Evolutionary conservation across 1,140 invertebrate genomes (phyloP).

Genomic region (Chionoecetes opilio): DNA sequence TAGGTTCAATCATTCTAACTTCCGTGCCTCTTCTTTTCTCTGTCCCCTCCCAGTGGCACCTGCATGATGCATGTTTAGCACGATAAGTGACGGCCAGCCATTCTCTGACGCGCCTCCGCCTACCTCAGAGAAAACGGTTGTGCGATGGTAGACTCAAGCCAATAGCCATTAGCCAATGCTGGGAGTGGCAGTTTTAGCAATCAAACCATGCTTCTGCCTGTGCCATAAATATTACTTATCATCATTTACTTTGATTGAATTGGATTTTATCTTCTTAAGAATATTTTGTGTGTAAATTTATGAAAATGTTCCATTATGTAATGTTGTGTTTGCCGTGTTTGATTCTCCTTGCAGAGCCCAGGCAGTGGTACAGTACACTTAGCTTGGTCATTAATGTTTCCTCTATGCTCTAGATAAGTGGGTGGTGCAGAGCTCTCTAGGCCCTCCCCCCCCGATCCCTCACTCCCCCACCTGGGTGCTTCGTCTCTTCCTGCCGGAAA

Average conservation of each 20-base stretch:
- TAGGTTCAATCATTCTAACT: neutral
- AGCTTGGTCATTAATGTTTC: slow-evolving; percentile 69
- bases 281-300: neutral
- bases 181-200: slow-evolving; percentile 63
- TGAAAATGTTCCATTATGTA: neutral
- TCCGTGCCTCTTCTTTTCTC: slow-evolving; percentile 47
- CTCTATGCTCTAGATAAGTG: slow-evolving; percentile 71
- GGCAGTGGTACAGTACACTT: slow-evolving; percentile 65
- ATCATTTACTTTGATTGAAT: neutral
- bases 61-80: slow-evolving; percentile 76
- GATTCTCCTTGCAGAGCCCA: neutral
- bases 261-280: neutral
- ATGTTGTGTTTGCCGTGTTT: neutral
- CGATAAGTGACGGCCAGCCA: slow-evolving; percentile 48
- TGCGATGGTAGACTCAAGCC: slow-evolving; percentile 63
- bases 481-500: neutral
- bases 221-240: slow-evolving; percentile 15
- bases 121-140: slow-evolving; percentile 50
- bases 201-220: slow-evolving; percentile 64
- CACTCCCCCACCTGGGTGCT: slow-evolving; percentile 30
- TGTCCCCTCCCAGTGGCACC: slow-evolving; percentile 66
- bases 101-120: slow-evolving; percentile 40
- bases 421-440: slow-evolving; percentile 64
- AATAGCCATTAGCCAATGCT: slow-evolving; percentile 47
- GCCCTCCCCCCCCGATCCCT: neutral